These are phyloP conservation scores for Nannobrachium achirus DNA, from an alignment of 2,113 vertebrate genomes.

Conservation along the genomic window DNA sequence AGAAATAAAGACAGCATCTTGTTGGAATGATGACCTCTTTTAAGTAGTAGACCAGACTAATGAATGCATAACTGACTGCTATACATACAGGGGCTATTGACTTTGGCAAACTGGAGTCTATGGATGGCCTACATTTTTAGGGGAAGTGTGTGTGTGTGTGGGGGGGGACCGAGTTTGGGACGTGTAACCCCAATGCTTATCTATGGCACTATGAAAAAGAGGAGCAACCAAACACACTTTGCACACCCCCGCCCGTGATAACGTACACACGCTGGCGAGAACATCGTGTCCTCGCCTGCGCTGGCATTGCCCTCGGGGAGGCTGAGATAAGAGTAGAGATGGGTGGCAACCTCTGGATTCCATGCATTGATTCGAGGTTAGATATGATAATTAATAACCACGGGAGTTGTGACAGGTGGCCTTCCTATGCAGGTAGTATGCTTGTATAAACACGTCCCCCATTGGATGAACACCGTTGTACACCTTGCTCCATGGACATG, in stretches of 20 bases:
- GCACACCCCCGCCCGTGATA: background rate
- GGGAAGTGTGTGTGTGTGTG: no score
- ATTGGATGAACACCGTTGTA: no score
- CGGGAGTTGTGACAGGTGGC: no score
- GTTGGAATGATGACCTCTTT: background rate
- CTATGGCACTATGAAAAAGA: background rate
- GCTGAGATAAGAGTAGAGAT: background rate
- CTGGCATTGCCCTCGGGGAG: background rate
- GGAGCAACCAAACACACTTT: background rate
- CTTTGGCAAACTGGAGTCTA: slow-evolving; percentile 6
- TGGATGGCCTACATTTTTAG: background rate
- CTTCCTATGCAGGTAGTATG: no score
- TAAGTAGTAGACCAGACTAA: background rate
- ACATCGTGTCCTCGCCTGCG: slow-evolving; percentile 28
- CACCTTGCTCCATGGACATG: no score
- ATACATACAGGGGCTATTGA: background rate
- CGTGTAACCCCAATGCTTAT: slow-evolving; percentile 8
- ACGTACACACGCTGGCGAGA: slow-evolving; percentile 27
- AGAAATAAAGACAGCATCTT: background rate
- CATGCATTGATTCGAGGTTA: background rate
- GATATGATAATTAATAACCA: no score
- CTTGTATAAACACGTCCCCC: no score
- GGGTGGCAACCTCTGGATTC: no score
- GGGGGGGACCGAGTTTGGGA: slow-evolving; percentile 16
- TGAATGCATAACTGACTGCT: background rate